phyloP scores from a whole-genome alignment of 2,113 vertebrate species.

The Muscicapa adusta region DNA sequence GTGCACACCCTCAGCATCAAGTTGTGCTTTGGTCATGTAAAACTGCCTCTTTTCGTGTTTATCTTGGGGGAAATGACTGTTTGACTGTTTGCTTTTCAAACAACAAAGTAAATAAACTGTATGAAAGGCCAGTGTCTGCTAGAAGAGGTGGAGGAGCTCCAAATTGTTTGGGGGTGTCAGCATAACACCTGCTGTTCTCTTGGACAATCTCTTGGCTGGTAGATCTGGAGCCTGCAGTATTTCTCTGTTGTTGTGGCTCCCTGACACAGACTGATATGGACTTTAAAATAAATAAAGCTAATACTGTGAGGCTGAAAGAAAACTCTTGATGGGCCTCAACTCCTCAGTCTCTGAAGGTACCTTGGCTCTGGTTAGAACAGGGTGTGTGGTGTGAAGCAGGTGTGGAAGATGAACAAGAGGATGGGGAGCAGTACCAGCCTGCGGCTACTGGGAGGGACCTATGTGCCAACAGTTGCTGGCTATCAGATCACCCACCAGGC shows the following conservation, averaged over 20 bases:
- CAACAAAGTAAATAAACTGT: slow-evolving; percentile 9
- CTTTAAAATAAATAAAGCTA: not conserved
- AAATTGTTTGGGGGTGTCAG: not conserved
- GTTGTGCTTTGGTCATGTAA: not conserved
- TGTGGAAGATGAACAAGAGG: not conserved
- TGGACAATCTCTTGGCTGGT: not conserved
- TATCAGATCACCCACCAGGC: not conserved
- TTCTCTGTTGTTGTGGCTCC: not conserved
- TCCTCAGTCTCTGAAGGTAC: not conserved
- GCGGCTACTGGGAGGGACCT: not conserved
- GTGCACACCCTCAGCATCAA: not conserved
- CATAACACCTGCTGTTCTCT: not conserved
- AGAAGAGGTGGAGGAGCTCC: not conserved
- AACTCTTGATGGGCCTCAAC: not conserved
- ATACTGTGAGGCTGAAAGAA: not conserved
- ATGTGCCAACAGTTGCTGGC: not conserved
- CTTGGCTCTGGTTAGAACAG: not conserved
- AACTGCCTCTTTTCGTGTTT: slow-evolving; percentile 9
- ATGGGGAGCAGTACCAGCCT: not conserved
- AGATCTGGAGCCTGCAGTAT: not conserved
- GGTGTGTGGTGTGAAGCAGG: not conserved
- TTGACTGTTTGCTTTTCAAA: slow-evolving; percentile 1
- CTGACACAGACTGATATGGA: not conserved
- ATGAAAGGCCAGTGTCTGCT: not conserved
- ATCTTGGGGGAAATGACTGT: not conserved